A percentile compares a stretch with the other conserved stretches of the same genome.
These are phyloP conservation scores for Euclidia mi DNA, from an alignment of 2,888 invertebrate species.

Conservation along the genomic window DNA sequence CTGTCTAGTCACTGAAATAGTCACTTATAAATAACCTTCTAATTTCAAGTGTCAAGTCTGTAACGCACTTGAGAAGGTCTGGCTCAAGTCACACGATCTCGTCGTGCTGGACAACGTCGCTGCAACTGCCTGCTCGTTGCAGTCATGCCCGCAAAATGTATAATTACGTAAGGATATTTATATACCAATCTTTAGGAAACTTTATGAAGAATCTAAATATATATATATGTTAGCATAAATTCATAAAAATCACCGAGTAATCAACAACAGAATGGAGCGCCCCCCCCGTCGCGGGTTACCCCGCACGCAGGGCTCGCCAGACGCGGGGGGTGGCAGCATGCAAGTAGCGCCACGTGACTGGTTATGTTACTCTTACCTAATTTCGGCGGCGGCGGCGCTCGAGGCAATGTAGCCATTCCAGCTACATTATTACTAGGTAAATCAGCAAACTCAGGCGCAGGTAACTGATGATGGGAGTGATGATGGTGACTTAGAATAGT, in stretches of 20 bases:
- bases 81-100: constrained; percentile 89
- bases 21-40: constrained; percentile 47
- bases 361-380: constrained; percentile 91
- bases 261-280: constrained; percentile 90
- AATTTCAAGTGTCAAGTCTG: constrained; percentile 79
- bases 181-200: too few relatives aligned
- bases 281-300: too few relatives aligned
- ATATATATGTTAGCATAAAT: too few relatives aligned
- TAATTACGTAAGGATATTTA: too few relatives aligned
- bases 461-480: constrained; percentile 93
- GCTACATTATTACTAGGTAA: constrained; percentile 92
- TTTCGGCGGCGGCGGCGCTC: constrained; percentile 94
- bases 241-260: constrained; percentile 93
- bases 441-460: constrained; percentile 96
- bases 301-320: too few relatives aligned
- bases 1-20: constrained; percentile 28
- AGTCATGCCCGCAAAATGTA: constrained; percentile 90
- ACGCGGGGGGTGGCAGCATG: too few relatives aligned
- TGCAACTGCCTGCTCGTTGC: constrained; percentile 89
- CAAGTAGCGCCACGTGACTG: too few relatives aligned
- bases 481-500: constrained; percentile 94
- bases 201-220: too few relatives aligned
- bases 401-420: constrained; percentile 90
- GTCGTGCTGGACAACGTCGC: constrained; percentile 85
- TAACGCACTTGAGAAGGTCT: constrained; percentile 87